Evolutionary conservation across 2,888 invertebrate genomes (phyloP), one percentile per base, ranked within the genome.

Genomic region (Corbicula japonica): DNA sequence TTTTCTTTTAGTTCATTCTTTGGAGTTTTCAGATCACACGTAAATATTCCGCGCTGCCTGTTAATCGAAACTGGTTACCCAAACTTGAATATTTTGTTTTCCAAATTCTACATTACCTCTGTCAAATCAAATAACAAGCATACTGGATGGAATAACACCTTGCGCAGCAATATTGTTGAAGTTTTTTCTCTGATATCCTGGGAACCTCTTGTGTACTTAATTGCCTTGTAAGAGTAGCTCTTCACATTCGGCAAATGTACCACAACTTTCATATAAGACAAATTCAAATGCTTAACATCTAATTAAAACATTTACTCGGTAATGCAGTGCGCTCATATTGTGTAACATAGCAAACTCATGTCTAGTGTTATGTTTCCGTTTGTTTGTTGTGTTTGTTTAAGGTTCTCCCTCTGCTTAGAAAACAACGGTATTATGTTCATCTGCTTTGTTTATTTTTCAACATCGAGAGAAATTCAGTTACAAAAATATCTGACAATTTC

Each of bases 361-460:
- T 54, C n/a, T 44, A 52, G 71, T 10, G 32, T 54, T 26, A 54
- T 52, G 23, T 76, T 76, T 50, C 72, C 10, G 12, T 28, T 2
- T 61, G 72, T 77, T 77, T 77, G 52, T 77, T 77, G 52, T 60
- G 34, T 28, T 77, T 68, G 21, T 68, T 50, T 38, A 77, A 60
- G n/a, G 61, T 60, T 44, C 32, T 44, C 26, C 56, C 32, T 30
- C 44, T 38, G 73, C 69, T 78, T 73, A 41, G 48, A 63, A 70
- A 75, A 79, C 70, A 79, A 71, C 61, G 50, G 38, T 79, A 79
- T 79, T 70, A 50, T 61, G 62, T 75, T 75, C 56, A 66, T 28
- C 26, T 18, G 8, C 35, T 2, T 18, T 75, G 79, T 79, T 75
- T 75, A 62, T 79, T 56, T 75, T 75, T 71, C 66, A 63, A 58